phyloP scores from a whole-genome alignment of 2,113 vertebrate species.

The Silurus meridionalis region DNA sequence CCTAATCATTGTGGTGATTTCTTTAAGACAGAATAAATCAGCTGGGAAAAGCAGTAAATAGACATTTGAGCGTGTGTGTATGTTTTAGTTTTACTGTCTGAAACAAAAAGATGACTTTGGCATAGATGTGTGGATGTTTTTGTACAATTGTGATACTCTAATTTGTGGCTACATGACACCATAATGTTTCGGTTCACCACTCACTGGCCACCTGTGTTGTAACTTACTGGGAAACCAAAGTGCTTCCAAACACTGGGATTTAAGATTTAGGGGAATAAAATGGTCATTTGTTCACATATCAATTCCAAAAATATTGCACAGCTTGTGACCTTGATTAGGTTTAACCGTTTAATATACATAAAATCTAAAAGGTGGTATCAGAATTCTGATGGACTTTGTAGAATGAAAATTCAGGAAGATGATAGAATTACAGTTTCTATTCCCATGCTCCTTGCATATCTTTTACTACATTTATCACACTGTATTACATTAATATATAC shows the following conservation, averaged over 20 bases:
- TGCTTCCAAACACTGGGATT: not conserved
- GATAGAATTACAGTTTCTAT: not conserved
- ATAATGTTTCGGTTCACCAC: not conserved
- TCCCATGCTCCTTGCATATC: not conserved
- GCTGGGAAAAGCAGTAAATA: not conserved
- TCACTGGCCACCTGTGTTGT: not conserved
- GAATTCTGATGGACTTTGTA: not conserved
- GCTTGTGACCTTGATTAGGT: not conserved
- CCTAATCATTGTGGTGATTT: not conserved
- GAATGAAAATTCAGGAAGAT: not conserved
- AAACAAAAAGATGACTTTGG: not conserved
- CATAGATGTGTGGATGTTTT: not conserved
- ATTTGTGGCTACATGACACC: not conserved
- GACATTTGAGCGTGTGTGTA: not conserved
- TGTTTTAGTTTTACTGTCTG: not conserved
- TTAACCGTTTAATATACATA: too few species aligned
- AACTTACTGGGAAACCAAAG: not conserved
- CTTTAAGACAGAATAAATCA: not conserved
- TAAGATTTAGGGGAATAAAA: not conserved
- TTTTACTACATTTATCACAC: too few species aligned
- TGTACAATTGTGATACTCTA: not conserved
- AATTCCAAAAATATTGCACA: not conserved
- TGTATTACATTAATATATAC: too few species aligned
- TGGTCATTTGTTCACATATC: not conserved
- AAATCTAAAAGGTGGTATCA: not conserved